phyloP scores from a whole-genome alignment of 1,140 invertebrate species.

The Hylaeus volcanicus region DNA sequence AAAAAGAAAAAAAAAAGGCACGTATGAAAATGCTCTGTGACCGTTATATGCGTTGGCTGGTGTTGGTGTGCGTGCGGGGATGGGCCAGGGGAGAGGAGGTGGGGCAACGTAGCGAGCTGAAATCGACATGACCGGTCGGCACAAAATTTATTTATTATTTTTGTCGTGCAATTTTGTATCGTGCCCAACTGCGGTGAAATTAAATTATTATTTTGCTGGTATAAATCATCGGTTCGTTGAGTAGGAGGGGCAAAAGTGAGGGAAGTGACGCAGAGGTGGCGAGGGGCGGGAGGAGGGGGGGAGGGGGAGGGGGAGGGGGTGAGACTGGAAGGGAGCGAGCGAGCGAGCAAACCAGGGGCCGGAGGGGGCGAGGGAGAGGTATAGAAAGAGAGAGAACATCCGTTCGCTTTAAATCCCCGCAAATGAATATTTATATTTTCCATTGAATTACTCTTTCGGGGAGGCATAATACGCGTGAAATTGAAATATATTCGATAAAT shows the following conservation, averaged over 20 bases:
- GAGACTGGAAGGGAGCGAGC: conserved; percentile 36
- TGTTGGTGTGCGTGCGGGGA: conserved; percentile 41
- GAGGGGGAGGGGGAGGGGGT: background rate
- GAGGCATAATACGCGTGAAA: conserved; percentile 78
- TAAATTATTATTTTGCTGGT: conserved; percentile 81
- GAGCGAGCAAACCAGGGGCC: background rate
- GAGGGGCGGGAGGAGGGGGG: background rate
- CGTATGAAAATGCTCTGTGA: conserved; percentile 60
- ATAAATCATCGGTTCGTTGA: conserved; percentile 75
- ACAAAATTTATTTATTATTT: conserved; percentile 81
- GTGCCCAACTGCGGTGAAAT: conserved; percentile 79
- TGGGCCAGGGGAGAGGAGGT: too few relatives aligned
- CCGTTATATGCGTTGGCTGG: conserved; percentile 38
- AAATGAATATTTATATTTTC: conserved; percentile 82
- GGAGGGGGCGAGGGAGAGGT: background rate
- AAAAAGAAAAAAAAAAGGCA: conserved; percentile 15
- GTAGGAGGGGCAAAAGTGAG: conserved; percentile 52
- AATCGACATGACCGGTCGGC: conserved; percentile 79
- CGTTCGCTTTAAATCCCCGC: conserved; percentile 77
- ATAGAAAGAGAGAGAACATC: conserved; percentile 49
- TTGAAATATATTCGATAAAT: conserved; percentile 81
- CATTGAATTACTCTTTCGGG: conserved; percentile 80
- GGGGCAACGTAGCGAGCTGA: conserved; percentile 56
- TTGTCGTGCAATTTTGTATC: conserved; percentile 80
- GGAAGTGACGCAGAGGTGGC: background rate